Evolutionary conservation across 2,888 invertebrate species (phyloP).

Genomic region (Mayetiola destructor): DNA sequence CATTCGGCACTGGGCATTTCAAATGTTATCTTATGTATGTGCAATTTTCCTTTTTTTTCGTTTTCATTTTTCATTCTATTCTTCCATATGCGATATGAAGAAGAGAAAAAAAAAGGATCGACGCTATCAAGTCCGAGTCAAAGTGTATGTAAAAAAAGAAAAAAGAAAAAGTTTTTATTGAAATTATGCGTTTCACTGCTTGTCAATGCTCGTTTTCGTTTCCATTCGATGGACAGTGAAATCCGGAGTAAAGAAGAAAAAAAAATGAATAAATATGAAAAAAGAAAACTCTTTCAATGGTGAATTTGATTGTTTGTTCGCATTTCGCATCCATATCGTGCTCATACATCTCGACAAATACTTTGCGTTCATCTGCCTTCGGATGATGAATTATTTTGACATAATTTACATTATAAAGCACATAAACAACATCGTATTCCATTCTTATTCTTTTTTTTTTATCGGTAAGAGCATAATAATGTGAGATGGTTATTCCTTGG

Average conservation of each 20-base stretch:
- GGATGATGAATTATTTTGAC: conserved; percentile 9
- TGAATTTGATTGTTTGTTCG: background rate
- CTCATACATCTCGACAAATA: background rate
- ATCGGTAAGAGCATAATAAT: no score
- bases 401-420: conserved; percentile 11
- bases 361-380: background rate
- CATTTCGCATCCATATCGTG: background rate
- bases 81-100: background rate
- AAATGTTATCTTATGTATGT: conserved; percentile 7
- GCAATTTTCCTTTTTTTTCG: background rate
- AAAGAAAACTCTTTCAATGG: background rate
- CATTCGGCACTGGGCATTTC: no score
- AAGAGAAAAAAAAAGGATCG: no score
- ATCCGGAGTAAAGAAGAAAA: background rate
- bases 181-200: conserved; percentile 11
- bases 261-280: background rate
- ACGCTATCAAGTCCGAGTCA: conserved; percentile 4
- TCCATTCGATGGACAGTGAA: background rate
- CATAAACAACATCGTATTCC: conserved; percentile 8
- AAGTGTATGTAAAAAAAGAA: background rate
- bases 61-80: background rate
- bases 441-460: no score
- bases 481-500: no score
- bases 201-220: background rate
- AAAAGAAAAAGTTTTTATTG: background rate